These are phyloP conservation scores for Lithophane socia DNA, from an alignment of 2,888 invertebrate genomes.

Conservation along the genomic window DNA sequence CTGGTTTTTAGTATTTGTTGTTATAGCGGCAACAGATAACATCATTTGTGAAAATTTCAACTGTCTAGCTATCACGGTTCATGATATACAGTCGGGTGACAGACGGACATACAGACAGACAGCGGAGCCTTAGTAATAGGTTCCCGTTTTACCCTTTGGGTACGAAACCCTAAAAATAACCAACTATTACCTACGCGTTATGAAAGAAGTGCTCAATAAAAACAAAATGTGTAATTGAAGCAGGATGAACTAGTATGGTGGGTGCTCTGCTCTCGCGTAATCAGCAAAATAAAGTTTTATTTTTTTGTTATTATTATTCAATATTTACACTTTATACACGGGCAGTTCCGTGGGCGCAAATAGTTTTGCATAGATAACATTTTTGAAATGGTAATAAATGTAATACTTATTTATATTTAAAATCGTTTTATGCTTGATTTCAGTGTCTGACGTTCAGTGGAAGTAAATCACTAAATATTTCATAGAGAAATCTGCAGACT, in stretches of 20 bases:
- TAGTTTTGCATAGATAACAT: not conserved
- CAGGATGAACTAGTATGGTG: not conserved
- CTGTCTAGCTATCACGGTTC: too few relatives aligned
- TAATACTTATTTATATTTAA: not conserved
- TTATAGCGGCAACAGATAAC: too few relatives aligned
- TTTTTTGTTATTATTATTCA: not conserved
- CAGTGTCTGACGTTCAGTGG: not conserved
- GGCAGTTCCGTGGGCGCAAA: too few relatives aligned
- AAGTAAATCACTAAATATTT: not conserved
- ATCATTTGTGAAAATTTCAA: too few relatives aligned
- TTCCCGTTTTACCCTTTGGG: too few relatives aligned
- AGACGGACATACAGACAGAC: too few relatives aligned
- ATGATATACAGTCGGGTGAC: too few relatives aligned
- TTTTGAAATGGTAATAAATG: not conserved
- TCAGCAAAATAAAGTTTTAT: not conserved
- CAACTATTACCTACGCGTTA: not conserved
- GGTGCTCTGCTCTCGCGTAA: not conserved
- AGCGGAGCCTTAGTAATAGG: too few relatives aligned
- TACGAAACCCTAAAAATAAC: not conserved
- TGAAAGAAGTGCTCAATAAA: not conserved
- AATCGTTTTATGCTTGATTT: not conserved
- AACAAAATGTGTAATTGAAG: not conserved
- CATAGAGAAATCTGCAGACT: not conserved
- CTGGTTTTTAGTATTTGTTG: too few relatives aligned
- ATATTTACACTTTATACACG: not conserved